Evolutionary conservation across 2,797 vertebrate genomes (phyloP).

Genomic region (Diceros bicornis): DNA sequence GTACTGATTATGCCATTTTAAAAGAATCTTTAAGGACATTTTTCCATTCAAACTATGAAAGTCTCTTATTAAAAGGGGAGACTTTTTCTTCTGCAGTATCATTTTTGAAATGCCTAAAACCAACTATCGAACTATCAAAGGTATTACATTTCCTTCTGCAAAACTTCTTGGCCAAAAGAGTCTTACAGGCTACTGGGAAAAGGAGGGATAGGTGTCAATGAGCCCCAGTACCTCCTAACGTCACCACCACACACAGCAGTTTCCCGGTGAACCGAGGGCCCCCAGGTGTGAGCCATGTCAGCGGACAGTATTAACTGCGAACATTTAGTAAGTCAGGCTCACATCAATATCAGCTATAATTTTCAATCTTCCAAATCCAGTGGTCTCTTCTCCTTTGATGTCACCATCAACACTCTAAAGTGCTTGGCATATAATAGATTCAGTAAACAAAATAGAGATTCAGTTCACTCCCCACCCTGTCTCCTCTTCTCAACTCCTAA

Average conservation of each 20-base stretch:
- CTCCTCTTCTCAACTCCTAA: background rate
- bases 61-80: background rate
- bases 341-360: background rate
- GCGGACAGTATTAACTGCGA: background rate
- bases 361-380: background rate
- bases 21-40: background rate
- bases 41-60: constrained; percentile 22
- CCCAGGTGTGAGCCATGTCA: background rate
- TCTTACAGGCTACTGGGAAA: background rate
- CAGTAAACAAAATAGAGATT: background rate
- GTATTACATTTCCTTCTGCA: background rate
- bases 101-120: constrained; percentile 43
- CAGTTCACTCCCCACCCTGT: background rate
- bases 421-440: background rate
- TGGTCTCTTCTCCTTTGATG: background rate
- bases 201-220: background rate
- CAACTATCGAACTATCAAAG: background rate
- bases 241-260: background rate
- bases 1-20: background rate
- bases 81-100: background rate
- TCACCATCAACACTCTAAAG: background rate
- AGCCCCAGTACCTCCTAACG: background rate
- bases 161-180: background rate
- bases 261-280: background rate
- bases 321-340: background rate